phyloP scores from a whole-genome alignment of 1,140 invertebrate genomes.

The Drosophila arizonae region DNA sequence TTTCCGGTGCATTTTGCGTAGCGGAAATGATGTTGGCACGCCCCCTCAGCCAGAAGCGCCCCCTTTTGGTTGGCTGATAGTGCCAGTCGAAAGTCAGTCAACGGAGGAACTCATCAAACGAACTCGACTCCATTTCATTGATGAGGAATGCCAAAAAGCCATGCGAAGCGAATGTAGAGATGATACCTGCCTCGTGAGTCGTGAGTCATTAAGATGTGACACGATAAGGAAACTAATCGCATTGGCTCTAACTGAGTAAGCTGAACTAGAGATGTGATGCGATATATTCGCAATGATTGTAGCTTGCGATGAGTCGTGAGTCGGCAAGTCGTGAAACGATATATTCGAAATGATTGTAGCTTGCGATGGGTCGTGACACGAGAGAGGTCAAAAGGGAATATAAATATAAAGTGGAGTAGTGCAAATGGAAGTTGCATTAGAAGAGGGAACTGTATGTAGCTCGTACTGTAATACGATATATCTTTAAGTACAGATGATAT shows the following conservation, averaged over 20 bases:
- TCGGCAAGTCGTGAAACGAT: no score
- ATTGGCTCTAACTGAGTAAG: no score
- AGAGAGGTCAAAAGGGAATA: no score
- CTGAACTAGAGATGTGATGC: no score
- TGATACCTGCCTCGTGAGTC: background rate
- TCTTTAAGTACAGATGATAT: no score
- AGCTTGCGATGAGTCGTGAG: no score
- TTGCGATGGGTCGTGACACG: slow-evolving; percentile 1
- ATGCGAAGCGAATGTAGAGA: background rate
- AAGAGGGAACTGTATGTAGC: background rate
- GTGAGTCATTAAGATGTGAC: no score
- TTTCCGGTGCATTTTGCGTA: slow-evolving; percentile 73
- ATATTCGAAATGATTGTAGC: no score
- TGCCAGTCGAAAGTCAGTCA: background rate
- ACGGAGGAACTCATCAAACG: slow-evolving; percentile 13
- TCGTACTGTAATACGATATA: no score
- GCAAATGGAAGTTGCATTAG: background rate
- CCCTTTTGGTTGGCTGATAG: background rate
- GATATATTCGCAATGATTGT: no score
- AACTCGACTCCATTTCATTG: slow-evolving; percentile 1
- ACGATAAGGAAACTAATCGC: no score
- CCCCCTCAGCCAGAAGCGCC: background rate
- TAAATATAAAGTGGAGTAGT: no score
- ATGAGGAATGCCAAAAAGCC: slow-evolving; percentile 9
- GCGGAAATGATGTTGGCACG: slow-evolving; percentile 61